These are phyloP conservation scores for Sylvilagus floridanus DNA, from an alignment of 2,797 vertebrate species.

Conservation along the genomic window DNA sequence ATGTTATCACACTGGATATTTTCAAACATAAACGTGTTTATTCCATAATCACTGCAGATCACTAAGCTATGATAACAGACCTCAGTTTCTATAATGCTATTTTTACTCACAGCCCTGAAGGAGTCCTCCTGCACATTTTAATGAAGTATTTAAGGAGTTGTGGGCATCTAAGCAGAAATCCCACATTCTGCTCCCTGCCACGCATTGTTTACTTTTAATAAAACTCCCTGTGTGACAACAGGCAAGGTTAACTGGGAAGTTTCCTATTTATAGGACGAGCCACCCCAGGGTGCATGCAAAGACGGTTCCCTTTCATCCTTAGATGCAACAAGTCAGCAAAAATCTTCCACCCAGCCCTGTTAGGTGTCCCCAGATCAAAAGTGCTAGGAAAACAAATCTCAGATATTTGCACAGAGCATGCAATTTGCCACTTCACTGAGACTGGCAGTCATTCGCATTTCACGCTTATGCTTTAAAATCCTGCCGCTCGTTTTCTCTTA, in stretches of 20 bases:
- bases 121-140: slow-evolving; percentile 70
- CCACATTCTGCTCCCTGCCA: slow-evolving; percentile 56
- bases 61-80: slow-evolving; percentile 47
- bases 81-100: slow-evolving; percentile 56
- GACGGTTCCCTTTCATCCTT: slow-evolving; percentile 65
- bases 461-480: slow-evolving; percentile 52
- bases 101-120: slow-evolving; percentile 25
- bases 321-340: slow-evolving; percentile 64
- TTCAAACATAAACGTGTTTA: slow-evolving; percentile 62
- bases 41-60: slow-evolving; percentile 47
- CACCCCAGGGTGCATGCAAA: slow-evolving; percentile 45
- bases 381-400: slow-evolving; percentile 60
- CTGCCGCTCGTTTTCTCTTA: slow-evolving; percentile 50
- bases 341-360: background rate
- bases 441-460: background rate
- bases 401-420: background rate
- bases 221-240: slow-evolving; percentile 68
- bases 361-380: slow-evolving; percentile 70
- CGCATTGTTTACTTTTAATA: slow-evolving; percentile 80
- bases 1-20: slow-evolving; percentile 32
- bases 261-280: slow-evolving; percentile 67
- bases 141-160: slow-evolving; percentile 75
- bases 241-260: slow-evolving; percentile 73
- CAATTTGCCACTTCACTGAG: slow-evolving; percentile 14
- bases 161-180: slow-evolving; percentile 74